These are phyloP conservation scores for Miichthys miiuy DNA, from an alignment of 2,797 vertebrate genomes.

Conservation along the genomic window DNA sequence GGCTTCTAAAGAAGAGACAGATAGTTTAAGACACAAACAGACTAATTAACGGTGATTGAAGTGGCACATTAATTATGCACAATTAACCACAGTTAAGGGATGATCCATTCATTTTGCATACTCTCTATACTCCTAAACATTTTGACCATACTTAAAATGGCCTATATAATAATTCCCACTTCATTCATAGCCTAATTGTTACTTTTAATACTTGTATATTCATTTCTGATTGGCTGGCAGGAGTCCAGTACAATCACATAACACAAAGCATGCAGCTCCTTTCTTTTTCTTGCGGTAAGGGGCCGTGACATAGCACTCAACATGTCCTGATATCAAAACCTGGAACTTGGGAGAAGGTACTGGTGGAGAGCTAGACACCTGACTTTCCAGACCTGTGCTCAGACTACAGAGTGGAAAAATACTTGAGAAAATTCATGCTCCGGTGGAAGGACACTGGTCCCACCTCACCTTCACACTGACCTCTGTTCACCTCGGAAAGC, in stretches of 20 bases:
- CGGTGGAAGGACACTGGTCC: slow-evolving; percentile 22
- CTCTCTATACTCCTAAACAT: not conserved
- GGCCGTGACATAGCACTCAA: not conserved
- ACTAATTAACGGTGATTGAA: not conserved
- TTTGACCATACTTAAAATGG: not conserved
- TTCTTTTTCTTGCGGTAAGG: not conserved
- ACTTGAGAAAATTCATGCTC: not conserved
- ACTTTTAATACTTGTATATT: not conserved
- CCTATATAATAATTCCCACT: not conserved
- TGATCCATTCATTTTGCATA: not conserved
- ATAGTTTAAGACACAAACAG: not conserved
- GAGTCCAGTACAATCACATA: not conserved
- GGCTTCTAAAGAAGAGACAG: not conserved
- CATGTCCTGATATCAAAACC: not conserved
- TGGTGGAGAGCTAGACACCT: not conserved
- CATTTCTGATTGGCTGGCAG: not conserved
- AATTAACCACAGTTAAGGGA: not conserved
- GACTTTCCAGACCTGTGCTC: not conserved
- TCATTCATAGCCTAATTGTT: not conserved
- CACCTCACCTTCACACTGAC: slow-evolving; percentile 29
- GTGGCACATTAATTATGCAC: not conserved
- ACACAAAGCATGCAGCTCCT: not conserved
- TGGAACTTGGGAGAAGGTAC: not conserved
- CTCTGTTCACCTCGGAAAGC: slow-evolving; percentile 40
- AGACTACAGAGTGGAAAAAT: slow-evolving; percentile 31